Base-by-base conservation (phyloP, 2,113 vertebrate species). In the Ciconia maguari region DNA sequence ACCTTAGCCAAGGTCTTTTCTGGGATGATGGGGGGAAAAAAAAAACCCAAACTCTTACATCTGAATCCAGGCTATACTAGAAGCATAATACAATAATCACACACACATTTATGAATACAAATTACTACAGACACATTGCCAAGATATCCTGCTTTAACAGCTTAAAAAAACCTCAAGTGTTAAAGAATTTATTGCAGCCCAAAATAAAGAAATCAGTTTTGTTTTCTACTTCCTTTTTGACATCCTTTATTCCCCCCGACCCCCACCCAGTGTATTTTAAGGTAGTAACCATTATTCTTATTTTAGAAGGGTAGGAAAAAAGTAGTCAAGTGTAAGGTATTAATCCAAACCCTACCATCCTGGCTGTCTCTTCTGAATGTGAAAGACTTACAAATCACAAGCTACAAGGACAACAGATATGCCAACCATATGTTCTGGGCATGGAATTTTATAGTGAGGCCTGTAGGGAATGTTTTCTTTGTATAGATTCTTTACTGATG, bases 131-230 rank as follows among this genome's bases (percentile, higher is more conserved):
- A 91, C 54, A 81, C 34, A 7, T n/a, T 13, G 27, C 44, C 71
- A 80, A 75, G n/a, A 66, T 32, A 93, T 1, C 11, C 49, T 74
- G 70, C 68, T 72, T 94, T 79, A 94, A 61, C 87, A 91, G 57
- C 74, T 96, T 94, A 82, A 94, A 90, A 83, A 90, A 75, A 38
- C 4, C 16, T 27, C 78, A 48, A 78, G 75, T 4, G 51, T 75
- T 94, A 69, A 97, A 87, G 83, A 84, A 94, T 48, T 91, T 80
- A 94, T 7, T 85, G 66, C 84, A 95, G 66, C 84, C 71, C 71
- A 76, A 91, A 94, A 57, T 68, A 85, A 90, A 79, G 18, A 64
- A 86, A 77, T 38, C 3, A 4, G 22, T 69, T 93, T 86, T 85
- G 80, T 60, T 84, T 85, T 75, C 20, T 48, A 19, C 54, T 82